These are phyloP conservation scores for Pyrocoelia pectoralis DNA, from an alignment of 2,888 invertebrate species.

Conservation along the genomic window DNA sequence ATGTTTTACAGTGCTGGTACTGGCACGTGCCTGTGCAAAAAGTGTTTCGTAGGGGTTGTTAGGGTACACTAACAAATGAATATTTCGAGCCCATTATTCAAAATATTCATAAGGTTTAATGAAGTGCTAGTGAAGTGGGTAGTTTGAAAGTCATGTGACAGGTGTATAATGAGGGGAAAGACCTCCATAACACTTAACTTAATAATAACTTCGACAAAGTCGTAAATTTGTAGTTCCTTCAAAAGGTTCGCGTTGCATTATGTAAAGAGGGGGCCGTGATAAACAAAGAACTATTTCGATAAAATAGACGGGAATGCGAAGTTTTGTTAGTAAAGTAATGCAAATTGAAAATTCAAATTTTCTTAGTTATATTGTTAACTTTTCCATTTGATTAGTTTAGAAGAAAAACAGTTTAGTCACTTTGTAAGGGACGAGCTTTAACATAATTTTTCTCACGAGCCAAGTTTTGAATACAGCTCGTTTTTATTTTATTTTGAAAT, in stretches of 20 bases:
- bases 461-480: background rate
- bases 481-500: background rate
- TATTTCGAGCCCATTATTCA: background rate
- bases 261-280: slow-evolving; percentile 21
- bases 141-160: slow-evolving; percentile 30
- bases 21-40: too few relatives aligned
- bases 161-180: slow-evolving; percentile 27
- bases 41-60: background rate
- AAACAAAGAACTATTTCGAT: background rate
- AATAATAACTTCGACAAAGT: slow-evolving; percentile 34
- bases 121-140: slow-evolving; percentile 27
- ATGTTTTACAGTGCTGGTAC: too few relatives aligned
- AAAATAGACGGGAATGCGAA: background rate
- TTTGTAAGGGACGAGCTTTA: background rate
- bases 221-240: slow-evolving; percentile 29
- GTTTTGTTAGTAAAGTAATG: background rate
- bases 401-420: background rate
- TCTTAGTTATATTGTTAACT: background rate
- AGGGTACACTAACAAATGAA: background rate
- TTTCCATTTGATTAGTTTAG: background rate
- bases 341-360: background rate
- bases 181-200: slow-evolving; percentile 30
- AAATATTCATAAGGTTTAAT: slow-evolving; percentile 16
- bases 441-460: background rate
- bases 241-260: slow-evolving; percentile 27